A percentile compares a stretch with the other conserved stretches of the same genome.
phyloP scores from a whole-genome alignment of 1,140 invertebrate species.

The Tribolium castaneum region DNA sequence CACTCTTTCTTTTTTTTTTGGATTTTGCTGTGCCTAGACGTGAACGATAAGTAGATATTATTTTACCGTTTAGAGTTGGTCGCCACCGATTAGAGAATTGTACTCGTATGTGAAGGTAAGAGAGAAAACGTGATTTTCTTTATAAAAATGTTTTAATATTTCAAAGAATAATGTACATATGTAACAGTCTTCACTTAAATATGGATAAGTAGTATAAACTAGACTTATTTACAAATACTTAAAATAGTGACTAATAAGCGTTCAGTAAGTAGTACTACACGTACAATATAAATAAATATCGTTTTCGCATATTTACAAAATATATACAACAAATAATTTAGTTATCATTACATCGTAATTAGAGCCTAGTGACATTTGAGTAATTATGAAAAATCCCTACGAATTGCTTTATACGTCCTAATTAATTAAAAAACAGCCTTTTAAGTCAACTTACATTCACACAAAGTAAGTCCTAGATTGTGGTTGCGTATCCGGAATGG shows the following conservation, averaged over 20 bases:
- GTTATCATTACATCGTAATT: slow-evolving; percentile 52
- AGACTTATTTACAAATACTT: slow-evolving; percentile 58
- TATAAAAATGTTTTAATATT: slow-evolving; percentile 54
- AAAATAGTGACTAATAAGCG: slow-evolving; percentile 64
- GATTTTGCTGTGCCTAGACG: too few relatives aligned
- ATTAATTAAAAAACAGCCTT: slow-evolving; percentile 40
- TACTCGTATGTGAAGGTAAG: too few relatives aligned
- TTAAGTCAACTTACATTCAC: slow-evolving; percentile 51
- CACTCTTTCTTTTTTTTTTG: not conserved
- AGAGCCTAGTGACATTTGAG: slow-evolving; percentile 45
- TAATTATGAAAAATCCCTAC: slow-evolving; percentile 13
- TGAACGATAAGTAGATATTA: too few relatives aligned
- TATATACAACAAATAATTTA: slow-evolving; percentile 56
- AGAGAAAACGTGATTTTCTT: not conserved
- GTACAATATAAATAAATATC: slow-evolving; percentile 51
- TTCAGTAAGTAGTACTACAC: slow-evolving; percentile 50
- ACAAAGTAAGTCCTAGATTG: slow-evolving; percentile 63
- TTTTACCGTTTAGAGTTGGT: too few relatives aligned
- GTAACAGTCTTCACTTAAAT: slow-evolving; percentile 58
- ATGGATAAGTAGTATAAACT: slow-evolving; percentile 48
- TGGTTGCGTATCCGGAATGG: slow-evolving; percentile 62
- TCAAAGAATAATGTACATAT: slow-evolving; percentile 52
- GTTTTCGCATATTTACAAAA: slow-evolving; percentile 42
- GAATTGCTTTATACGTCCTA: slow-evolving; percentile 23
- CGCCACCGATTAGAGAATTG: too few relatives aligned